Conservation (phyloP, 2,888 invertebrate genomes). For the Leptinotarsa juncta region DNA sequence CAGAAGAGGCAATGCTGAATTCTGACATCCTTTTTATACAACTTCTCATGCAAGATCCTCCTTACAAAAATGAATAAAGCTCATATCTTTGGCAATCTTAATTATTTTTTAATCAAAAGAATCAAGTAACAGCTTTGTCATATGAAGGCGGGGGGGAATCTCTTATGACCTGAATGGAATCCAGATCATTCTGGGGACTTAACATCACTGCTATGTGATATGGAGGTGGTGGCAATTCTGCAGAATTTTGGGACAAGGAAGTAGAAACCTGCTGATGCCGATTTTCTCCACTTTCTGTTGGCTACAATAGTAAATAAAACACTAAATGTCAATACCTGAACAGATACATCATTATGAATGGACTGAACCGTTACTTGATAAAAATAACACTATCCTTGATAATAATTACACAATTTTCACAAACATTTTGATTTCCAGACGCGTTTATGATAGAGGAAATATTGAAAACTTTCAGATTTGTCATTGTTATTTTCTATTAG, state of each 20-base stretch:
- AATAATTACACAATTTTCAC: no score
- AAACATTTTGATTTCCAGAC: no score
- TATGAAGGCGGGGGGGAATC: conserved; percentile 81
- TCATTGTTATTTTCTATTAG: no score
- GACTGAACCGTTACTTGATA: no score
- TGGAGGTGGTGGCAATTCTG: conserved; percentile 77
- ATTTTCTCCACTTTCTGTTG: conserved; percentile 40
- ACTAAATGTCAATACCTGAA: background rate
- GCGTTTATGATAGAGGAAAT: background rate
- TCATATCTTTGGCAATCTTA: conserved; percentile 6
- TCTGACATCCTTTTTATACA: background rate
- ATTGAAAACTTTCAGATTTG: background rate
- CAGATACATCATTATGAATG: no score
- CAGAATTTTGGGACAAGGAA: conserved; percentile 37
- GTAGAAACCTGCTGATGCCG: conserved; percentile 46
- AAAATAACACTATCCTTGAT: no score
- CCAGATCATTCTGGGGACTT: conserved; percentile 70
- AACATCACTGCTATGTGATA: conserved; percentile 83
- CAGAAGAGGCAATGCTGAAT: background rate
- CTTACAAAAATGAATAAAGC: conserved; percentile 6
- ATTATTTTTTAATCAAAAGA: conserved; percentile 1
- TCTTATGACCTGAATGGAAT: conserved; percentile 60
- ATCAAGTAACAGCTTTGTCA: conserved; percentile 78
- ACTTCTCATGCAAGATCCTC: conserved; percentile 4
- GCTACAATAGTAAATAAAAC: conserved; percentile 11